These are phyloP conservation scores for Euschistus heros DNA, from an alignment of 1,140 invertebrate species.

Conservation along the genomic window DNA sequence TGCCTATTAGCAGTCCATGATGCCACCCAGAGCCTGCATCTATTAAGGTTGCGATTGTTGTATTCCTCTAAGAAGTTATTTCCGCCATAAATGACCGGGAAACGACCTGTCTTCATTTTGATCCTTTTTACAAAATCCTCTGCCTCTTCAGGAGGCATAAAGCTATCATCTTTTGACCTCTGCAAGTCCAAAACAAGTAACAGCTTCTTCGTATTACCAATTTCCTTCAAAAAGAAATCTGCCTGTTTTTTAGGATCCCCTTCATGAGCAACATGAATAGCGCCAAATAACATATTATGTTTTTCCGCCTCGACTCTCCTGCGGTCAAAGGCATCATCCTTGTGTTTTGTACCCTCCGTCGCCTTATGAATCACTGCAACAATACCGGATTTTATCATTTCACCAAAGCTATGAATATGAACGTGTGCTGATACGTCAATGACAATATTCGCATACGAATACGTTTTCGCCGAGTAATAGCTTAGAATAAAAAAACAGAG, in stretches of 20 bases:
- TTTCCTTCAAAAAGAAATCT: slow-evolving; percentile 5
- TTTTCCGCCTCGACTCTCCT: slow-evolving; percentile 3
- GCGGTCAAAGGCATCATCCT: not conserved
- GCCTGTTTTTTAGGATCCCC: not conserved
- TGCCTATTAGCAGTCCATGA: not conserved
- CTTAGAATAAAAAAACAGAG: too few species aligned
- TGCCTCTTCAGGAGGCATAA: not conserved
- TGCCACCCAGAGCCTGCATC: slow-evolving; percentile 19
- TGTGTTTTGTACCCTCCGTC: not conserved
- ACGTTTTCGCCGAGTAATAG: too few species aligned
- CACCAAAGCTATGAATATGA: too few species aligned
- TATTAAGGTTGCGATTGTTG: not conserved
- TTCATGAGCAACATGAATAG: slow-evolving; percentile 14
- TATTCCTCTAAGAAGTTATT: not conserved
- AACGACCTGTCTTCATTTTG: slow-evolving; percentile 1
- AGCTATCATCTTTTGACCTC: too few species aligned
- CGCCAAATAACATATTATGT: slow-evolving; percentile 19
- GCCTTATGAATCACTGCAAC: slow-evolving; percentile 21
- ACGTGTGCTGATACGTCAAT: too few species aligned
- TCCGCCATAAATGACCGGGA: slow-evolving; percentile 18
- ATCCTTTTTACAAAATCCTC: slow-evolving; percentile 18
- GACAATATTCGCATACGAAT: too few species aligned
- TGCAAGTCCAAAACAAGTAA: not conserved
- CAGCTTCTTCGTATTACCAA: not conserved
- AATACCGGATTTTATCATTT: not conserved